Evolutionary conservation across 1,140 invertebrate genomes (phyloP), one percentile per base, ranked within the genome.

Genomic region (Brachionus rotundiformis): DNA sequence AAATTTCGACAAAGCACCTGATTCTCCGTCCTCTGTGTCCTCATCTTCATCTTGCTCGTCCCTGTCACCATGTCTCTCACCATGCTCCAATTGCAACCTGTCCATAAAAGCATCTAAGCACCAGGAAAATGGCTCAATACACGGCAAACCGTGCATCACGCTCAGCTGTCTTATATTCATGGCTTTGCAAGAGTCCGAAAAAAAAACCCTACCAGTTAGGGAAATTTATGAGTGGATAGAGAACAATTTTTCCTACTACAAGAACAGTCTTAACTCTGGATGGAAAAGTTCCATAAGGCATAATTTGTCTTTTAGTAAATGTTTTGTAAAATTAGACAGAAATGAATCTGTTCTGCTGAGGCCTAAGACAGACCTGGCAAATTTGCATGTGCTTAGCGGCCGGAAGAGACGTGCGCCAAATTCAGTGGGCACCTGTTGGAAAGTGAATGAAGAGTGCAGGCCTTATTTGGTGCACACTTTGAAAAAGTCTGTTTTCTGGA

Each of bases 101-200:
- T 33, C 63, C n/a, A 27, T 8, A 33, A 73, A 73, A 73, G 27
- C 16, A 68, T 36, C 63, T n/a, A 25, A 73, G 5, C 10, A 73
- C 25, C n/a, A 41, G 36, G 47, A 41, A n/a, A n/a, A 44, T 47
- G 36, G 73, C 68, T 92, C 92, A 85, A 94, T 10, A 11, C 7
- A 10, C 13, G 36, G 92, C 83, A 97, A 97, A 87, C 95, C 95
- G 44, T 95, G 95, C 27, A 96, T 95, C 87, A 96, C 95, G 33
- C 96, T 94, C 87, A 95, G 94, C 82, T 96, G 94, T 87, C 91
- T 98, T 39, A 98, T 98, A 84, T 97, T 97, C 89, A 96, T 98
- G 95, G 95, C 95, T 19, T 95, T 97, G 83, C 95, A 98, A 87
- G 93, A 94, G 83, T 95, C 94, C 0, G 91, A 92, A 3, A 91